These are phyloP conservation scores for Ectropis crepuscularia DNA, from an alignment of 2,888 invertebrate species.

Conservation along the genomic window DNA sequence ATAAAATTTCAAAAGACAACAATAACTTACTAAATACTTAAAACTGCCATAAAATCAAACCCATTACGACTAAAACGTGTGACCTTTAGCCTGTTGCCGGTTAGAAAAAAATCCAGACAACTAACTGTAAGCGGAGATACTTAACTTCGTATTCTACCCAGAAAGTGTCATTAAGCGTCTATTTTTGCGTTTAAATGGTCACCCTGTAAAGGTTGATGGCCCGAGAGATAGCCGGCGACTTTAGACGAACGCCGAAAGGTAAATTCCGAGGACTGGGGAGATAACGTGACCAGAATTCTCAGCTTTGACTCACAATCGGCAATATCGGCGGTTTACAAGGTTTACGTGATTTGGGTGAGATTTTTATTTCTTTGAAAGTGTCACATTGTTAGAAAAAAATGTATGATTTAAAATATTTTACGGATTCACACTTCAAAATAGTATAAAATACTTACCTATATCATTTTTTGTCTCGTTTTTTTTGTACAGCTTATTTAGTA, in stretches of 20 bases:
- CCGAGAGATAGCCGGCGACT: conserved; percentile 47
- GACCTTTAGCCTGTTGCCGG: conserved; percentile 2
- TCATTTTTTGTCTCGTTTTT: too few relatives aligned
- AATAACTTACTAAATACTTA: too few relatives aligned
- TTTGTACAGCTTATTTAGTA: too few relatives aligned
- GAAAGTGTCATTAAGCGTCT: conserved; percentile 42
- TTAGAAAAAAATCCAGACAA: conserved; percentile 22
- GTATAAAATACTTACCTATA: too few relatives aligned
- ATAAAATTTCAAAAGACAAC: too few relatives aligned
- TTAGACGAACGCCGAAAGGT: conserved; percentile 47
- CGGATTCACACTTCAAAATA: not conserved
- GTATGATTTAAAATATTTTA: not conserved
- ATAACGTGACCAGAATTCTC: conserved; percentile 51
- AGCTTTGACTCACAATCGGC: conserved; percentile 34
- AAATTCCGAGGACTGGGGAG: conserved; percentile 46
- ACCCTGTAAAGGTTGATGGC: conserved; percentile 53
- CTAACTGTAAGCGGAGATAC: conserved; percentile 30
- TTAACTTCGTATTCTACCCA: conserved; percentile 39
- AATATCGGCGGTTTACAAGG: conserved; percentile 28
- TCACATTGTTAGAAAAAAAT: not conserved
- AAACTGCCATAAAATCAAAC: not conserved
- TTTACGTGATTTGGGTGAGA: conserved; percentile 23
- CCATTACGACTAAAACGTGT: not conserved
- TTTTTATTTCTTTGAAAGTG: conserved; percentile 13
- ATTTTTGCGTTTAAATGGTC: conserved; percentile 45